A percentile compares a stretch with the other conserved stretches of the same genome.
Evolutionary conservation across 2,113 vertebrate species (phyloP).

Genomic region (Seriola aureovittata): DNA sequence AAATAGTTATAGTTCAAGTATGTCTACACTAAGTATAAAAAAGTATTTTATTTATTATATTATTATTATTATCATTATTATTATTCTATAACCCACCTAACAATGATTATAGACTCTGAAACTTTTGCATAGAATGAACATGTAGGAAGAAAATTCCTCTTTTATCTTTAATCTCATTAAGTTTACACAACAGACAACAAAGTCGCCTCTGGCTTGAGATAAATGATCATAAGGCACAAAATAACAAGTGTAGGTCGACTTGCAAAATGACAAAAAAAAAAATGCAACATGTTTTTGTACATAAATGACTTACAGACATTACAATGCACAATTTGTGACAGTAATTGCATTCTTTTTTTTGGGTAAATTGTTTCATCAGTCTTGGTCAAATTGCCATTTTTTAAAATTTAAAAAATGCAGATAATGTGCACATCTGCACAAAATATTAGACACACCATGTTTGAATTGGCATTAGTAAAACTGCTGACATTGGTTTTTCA

Average conservation of each 20-base stretch:
- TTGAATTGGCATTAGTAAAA: background rate
- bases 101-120: no score
- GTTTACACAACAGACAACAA: slow-evolving; percentile 12
- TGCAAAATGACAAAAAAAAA: background rate
- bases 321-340: background rate
- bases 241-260: background rate
- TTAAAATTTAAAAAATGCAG: background rate
- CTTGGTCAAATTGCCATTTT: background rate
- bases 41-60: background rate
- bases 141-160: background rate
- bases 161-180: slow-evolving; percentile 21
- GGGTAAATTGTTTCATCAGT: background rate
- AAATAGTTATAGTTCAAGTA: background rate
- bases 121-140: background rate
- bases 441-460: background rate
- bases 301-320: background rate
- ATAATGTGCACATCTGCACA: background rate
- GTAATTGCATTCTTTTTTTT: background rate
- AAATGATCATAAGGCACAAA: slow-evolving; percentile 27
- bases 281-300: background rate
- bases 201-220: background rate
- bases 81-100: background rate
- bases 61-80: background rate
- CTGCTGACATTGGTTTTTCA: background rate
- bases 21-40: background rate